These are phyloP conservation scores for Mallateleia sp. DNA, from an alignment of 2,888 invertebrate species.

Conservation along the genomic window DNA sequence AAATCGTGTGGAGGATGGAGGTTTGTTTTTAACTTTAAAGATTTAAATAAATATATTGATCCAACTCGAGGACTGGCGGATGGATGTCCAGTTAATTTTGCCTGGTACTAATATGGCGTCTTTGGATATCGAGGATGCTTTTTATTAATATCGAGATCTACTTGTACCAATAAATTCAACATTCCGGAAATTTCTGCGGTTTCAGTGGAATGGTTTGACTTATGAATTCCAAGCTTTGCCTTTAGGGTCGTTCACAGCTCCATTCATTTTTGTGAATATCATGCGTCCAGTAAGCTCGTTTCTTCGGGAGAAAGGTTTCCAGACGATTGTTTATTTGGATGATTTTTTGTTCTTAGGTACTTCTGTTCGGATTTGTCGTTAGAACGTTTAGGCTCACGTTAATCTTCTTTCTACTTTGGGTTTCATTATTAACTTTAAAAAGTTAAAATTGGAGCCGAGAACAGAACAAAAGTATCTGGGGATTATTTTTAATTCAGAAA, in stretches of 20 bases:
- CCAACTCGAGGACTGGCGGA: slow-evolving; percentile 42
- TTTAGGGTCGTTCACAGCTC: slow-evolving; percentile 1
- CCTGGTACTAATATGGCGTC: slow-evolving; percentile 20
- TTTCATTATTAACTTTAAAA: slow-evolving; percentile 41
- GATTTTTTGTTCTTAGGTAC: slow-evolving; percentile 39
- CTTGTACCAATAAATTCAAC: neutral
- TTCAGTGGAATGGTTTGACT: slow-evolving; percentile 18
- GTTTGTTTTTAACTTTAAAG: slow-evolving; percentile 42
- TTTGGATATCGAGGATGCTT: slow-evolving; percentile 15
- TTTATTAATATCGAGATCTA: no score
- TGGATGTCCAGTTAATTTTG: slow-evolving; percentile 22
- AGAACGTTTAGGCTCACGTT: slow-evolving; percentile 23
- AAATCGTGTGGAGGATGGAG: slow-evolving; percentile 39
- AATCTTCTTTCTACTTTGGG: slow-evolving; percentile 11
- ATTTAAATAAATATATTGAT: slow-evolving; percentile 25
- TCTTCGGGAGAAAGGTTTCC: slow-evolving; percentile 13
- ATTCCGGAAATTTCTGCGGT: slow-evolving; percentile 22
- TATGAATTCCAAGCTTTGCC: slow-evolving; percentile 18
- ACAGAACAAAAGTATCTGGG: slow-evolving; percentile 32
- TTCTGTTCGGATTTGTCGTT: neutral
- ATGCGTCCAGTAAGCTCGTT: neutral
- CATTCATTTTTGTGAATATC: slow-evolving; percentile 14
- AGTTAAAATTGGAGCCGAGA: slow-evolving; percentile 20
- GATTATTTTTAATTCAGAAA: slow-evolving; percentile 45
- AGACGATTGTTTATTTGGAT: slow-evolving; percentile 48